phyloP scores from a whole-genome alignment of 2,888 invertebrate genomes.

The Nomada fucata region DNA sequence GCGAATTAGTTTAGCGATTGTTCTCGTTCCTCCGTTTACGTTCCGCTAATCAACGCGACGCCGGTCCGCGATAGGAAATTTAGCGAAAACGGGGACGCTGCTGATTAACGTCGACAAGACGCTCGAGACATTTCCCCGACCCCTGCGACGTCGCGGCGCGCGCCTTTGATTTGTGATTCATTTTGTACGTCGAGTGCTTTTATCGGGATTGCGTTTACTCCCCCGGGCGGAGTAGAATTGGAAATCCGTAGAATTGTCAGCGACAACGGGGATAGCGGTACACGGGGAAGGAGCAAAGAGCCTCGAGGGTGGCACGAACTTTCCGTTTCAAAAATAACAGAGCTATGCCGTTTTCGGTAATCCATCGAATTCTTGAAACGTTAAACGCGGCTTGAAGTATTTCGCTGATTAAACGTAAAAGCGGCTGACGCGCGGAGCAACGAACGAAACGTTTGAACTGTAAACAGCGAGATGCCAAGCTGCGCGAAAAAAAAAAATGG shows the following conservation, averaged over 20 bases:
- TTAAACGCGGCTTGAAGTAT: background rate
- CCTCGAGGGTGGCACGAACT: background rate
- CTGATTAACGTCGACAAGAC: background rate
- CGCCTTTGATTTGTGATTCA: constrained; percentile 4
- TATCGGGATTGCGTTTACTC: background rate
- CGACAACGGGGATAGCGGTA: background rate
- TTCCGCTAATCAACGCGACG: background rate
- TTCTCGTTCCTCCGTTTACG: background rate
- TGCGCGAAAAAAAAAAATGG: background rate
- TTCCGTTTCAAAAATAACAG: constrained; percentile 7
- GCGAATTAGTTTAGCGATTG: background rate
- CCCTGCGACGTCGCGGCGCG: background rate
- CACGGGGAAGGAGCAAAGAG: background rate
- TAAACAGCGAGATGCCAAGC: no score
- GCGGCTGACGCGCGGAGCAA: no score
- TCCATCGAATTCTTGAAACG: background rate
- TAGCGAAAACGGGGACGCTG: background rate
- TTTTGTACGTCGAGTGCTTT: constrained; percentile 15
- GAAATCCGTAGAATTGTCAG: background rate
- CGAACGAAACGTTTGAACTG: no score
- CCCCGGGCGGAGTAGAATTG: background rate
- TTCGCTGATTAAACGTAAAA: no score
- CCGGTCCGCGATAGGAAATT: background rate
- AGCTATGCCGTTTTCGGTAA: background rate
- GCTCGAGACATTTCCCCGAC: background rate